These are phyloP conservation scores for Philaenus spumarius DNA, from an alignment of 1,140 invertebrate species.

Conservation along the genomic window DNA sequence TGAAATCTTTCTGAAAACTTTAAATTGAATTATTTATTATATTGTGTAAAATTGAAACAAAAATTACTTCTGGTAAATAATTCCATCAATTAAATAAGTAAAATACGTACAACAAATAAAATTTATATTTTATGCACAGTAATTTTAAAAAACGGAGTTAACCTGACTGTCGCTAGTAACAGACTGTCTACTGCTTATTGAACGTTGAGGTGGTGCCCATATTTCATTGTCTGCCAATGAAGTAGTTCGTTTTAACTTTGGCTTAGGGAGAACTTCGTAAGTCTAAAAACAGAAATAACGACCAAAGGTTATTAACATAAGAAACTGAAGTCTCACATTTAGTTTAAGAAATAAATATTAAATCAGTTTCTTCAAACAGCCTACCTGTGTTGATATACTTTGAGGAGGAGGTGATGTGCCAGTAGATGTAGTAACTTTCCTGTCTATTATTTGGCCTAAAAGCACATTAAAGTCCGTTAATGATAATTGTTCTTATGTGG, in stretches of 20 bases:
- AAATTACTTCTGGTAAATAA: too few species aligned
- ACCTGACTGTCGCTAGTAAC: slow-evolving; percentile 57
- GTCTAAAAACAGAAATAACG: slow-evolving; percentile 25
- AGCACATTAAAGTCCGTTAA: too few species aligned
- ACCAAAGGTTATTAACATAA: background rate
- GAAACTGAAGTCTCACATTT: background rate
- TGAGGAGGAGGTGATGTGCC: slow-evolving; percentile 81
- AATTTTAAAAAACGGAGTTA: too few species aligned
- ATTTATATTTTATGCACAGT: too few species aligned
- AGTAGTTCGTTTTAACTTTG: slow-evolving; percentile 41
- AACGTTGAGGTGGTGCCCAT: slow-evolving; percentile 38
- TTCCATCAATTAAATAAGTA: too few species aligned
- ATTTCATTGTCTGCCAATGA: slow-evolving; percentile 38
- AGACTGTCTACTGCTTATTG: slow-evolving; percentile 55
- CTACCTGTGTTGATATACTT: slow-evolving; percentile 79
- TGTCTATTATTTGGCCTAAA: background rate
- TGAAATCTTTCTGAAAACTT: too few species aligned
- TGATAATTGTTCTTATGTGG: too few species aligned
- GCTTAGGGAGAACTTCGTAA: slow-evolving; percentile 25
- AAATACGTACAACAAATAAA: too few species aligned
- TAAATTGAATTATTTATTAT: too few species aligned
- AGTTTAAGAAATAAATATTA: background rate
- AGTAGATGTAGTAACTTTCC: slow-evolving; percentile 45
- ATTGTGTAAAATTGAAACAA: too few species aligned
- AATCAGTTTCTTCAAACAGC: slow-evolving; percentile 5